phyloP scores from a whole-genome alignment of 2,113 vertebrate species.

The Microcebus murinus region DNA sequence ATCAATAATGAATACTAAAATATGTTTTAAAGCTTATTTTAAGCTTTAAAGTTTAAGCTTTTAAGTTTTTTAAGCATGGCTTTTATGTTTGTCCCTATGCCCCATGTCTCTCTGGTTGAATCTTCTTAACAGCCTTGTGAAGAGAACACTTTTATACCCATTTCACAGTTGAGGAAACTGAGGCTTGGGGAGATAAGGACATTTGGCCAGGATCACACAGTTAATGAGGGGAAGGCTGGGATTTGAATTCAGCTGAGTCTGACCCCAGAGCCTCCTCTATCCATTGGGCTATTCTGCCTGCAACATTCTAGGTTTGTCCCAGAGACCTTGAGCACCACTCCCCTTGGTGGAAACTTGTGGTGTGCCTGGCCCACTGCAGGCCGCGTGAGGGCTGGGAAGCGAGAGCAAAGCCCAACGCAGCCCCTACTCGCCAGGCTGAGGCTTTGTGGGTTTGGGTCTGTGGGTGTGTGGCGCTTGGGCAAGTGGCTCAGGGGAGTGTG shows the following conservation, averaged over 20 bases:
- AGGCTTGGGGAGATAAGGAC: background rate
- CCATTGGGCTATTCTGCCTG: background rate
- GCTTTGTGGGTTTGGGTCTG: background rate
- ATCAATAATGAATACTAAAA: background rate
- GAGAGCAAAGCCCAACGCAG: background rate
- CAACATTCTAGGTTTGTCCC: background rate
- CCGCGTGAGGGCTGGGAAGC: background rate
- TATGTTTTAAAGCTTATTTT: background rate
- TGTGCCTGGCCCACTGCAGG: background rate
- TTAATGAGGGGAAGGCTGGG: background rate
- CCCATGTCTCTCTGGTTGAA: background rate
- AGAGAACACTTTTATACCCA: background rate
- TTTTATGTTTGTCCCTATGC: background rate
- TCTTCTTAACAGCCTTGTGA: background rate
- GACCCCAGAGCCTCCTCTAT: background rate
- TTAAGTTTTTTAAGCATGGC: background rate
- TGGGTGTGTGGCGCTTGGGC: background rate
- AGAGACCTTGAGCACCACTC: background rate
- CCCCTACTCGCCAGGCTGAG: background rate
- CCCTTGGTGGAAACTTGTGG: background rate
- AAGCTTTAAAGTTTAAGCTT: no score
- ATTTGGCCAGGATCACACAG: background rate
- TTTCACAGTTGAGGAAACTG: constrained; percentile 27
- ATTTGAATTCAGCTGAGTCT: background rate
- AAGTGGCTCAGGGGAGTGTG: background rate